Evolutionary conservation across 2,113 vertebrate species (phyloP).

Genomic region (Hippocampus abdominalis): DNA sequence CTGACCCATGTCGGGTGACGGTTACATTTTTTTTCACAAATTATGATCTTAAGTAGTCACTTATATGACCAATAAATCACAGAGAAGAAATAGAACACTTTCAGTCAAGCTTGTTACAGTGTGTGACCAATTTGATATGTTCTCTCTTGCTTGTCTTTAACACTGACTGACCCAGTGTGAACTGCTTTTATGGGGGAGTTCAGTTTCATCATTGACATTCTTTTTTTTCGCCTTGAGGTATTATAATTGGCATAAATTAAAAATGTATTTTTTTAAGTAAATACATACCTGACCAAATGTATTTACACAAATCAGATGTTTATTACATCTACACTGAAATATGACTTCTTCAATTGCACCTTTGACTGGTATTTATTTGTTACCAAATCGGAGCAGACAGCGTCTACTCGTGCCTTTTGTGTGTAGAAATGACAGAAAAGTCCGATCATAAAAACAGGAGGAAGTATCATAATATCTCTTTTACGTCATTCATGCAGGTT

Average conservation of each 20-base stretch:
- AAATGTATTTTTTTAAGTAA: not conserved
- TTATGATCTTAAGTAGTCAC: too few species aligned
- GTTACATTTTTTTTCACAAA: too few species aligned
- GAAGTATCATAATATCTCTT: constrained; percentile 67
- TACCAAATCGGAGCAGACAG: not conserved
- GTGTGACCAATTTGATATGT: constrained; percentile 72
- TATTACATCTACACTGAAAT: not conserved
- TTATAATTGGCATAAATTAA: not conserved
- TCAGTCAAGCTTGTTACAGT: constrained; percentile 67
- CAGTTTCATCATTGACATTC: not conserved
- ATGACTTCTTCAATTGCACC: not conserved
- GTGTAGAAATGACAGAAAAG: constrained; percentile 7
- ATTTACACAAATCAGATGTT: not conserved
- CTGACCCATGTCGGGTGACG: not conserved
- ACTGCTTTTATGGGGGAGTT: not conserved
- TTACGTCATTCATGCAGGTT: constrained; percentile 72
- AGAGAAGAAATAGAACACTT: constrained; percentile 54
- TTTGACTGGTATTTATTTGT: not conserved
- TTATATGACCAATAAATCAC: not conserved
- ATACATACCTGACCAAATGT: not conserved
- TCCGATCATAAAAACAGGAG: constrained; percentile 39
- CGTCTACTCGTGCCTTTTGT: not conserved
- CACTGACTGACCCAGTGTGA: constrained; percentile 61
- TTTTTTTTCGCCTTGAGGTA: not conserved
- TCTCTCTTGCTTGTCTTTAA: constrained; percentile 43